A percentile compares a stretch with the other conserved stretches of the same genome.
Evolutionary conservation across 2,113 vertebrate species (phyloP).

Genomic region (Cercopithecus mona): DNA sequence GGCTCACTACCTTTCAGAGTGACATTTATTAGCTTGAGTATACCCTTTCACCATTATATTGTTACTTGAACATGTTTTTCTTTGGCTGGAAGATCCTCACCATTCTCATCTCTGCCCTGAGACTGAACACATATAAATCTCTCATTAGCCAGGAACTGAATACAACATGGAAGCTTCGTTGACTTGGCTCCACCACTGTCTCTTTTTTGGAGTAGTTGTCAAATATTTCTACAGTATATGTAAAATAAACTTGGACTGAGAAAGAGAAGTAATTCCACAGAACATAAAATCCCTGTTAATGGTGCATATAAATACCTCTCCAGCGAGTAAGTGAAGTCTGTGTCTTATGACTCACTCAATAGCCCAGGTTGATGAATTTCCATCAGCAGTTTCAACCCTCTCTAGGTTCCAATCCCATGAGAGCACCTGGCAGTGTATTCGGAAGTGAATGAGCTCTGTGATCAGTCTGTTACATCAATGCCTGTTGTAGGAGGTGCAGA

Average conservation of each 20-base stretch:
- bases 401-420: neutral
- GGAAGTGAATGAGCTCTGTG: neutral
- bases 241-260: neutral
- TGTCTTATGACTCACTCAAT: neutral
- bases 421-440: neutral
- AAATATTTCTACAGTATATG: neutral
- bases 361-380: neutral
- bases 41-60: neutral
- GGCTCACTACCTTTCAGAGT: neutral
- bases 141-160: neutral
- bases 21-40: neutral
- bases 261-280: neutral
- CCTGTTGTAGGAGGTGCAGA: neutral
- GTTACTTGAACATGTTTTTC: neutral
- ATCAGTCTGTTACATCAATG: neutral
- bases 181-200: neutral
- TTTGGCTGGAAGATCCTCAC: neutral
- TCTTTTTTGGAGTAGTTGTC: neutral
- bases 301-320: neutral
- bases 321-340: neutral
- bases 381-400: neutral
- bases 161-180: neutral
- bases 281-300: neutral
- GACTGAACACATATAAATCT: neutral
- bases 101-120: neutral